Percentiles rank a stretch among this genome's conserved stretches.
These are phyloP conservation scores for Drosophila ohnishii DNA, from an alignment of 1,140 invertebrate genomes.

Conservation along the genomic window DNA sequence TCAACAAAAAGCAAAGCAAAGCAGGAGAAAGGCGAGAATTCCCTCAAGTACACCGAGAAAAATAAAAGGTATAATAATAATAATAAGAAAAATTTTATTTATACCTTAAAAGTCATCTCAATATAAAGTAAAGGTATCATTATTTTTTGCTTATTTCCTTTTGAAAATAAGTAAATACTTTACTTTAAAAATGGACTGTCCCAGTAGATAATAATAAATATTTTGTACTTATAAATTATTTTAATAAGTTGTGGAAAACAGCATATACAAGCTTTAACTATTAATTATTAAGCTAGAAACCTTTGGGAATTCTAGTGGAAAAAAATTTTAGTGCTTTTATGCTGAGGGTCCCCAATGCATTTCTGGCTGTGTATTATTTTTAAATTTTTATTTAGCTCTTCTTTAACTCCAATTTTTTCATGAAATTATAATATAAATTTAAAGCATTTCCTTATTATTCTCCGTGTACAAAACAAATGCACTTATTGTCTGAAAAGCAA, in stretches of 20 bases:
- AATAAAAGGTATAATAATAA: neutral
- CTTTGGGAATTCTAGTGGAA: too few relatives aligned
- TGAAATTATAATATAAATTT: neutral
- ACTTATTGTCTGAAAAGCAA: slow-evolving; percentile 52
- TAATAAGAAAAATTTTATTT: neutral
- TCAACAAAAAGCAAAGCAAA: slow-evolving; percentile 11
- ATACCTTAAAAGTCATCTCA: neutral
- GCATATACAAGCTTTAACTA: too few relatives aligned
- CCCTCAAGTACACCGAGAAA: slow-evolving; percentile 9
- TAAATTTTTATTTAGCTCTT: neutral
- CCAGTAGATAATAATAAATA: too few relatives aligned
- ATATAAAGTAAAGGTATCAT: too few relatives aligned
- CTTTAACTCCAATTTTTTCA: neutral
- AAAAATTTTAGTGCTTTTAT: too few relatives aligned
- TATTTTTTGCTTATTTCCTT: too few relatives aligned
- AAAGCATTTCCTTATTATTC: neutral
- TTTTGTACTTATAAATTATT: too few relatives aligned
- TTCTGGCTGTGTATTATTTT: neutral
- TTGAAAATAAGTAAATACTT: too few relatives aligned
- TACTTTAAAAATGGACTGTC: too few relatives aligned
- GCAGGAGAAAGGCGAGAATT: slow-evolving; percentile 1
- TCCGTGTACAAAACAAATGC: slow-evolving; percentile 55
- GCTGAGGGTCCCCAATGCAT: too few relatives aligned
- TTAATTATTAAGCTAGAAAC: too few relatives aligned
- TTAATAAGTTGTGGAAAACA: too few relatives aligned